Conservation (phyloP, 2,797 vertebrate genomes). For the Danionella dracula region DNA sequence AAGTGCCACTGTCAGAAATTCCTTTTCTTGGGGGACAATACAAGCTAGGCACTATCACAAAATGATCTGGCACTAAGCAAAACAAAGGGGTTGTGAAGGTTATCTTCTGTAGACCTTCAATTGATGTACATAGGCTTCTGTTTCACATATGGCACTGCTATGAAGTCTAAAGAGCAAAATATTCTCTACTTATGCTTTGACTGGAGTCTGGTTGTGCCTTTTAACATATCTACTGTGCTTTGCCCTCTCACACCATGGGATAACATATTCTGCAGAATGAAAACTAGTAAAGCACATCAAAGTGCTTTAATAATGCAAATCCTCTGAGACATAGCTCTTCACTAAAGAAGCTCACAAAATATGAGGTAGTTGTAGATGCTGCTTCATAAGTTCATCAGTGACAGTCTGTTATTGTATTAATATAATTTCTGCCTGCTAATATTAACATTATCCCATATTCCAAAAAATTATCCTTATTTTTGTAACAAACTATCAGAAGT, state of each 20-base stretch:
- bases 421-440: no score
- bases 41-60: conserved; percentile 28
- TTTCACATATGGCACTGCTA: conserved; percentile 60
- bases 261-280: conserved; percentile 64
- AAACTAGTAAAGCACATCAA: conserved; percentile 72
- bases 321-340: conserved; percentile 56
- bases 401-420: not conserved
- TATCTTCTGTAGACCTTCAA: conserved; percentile 30
- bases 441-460: no score
- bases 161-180: conserved; percentile 55
- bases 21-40: conserved; percentile 29
- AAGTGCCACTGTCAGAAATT: conserved; percentile 30
- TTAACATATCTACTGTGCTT: conserved; percentile 57
- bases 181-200: conserved; percentile 58
- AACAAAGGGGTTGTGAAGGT: conserved; percentile 30
- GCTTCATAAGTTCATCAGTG: no score
- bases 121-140: conserved; percentile 23
- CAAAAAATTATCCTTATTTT: no score
- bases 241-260: conserved; percentile 55
- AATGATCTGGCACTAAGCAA: conserved; percentile 36
- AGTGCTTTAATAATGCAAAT: conserved; percentile 72
- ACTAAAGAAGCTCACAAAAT: conserved; percentile 24
- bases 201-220: conserved; percentile 53
- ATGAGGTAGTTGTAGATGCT: conserved; percentile 11
- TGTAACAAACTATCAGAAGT: no score